A percentile compares a stretch with the other conserved stretches of the same genome.
These are phyloP conservation scores for Anguilla megastoma DNA, from an alignment of 2,797 vertebrate genomes.

Conservation along the genomic window DNA sequence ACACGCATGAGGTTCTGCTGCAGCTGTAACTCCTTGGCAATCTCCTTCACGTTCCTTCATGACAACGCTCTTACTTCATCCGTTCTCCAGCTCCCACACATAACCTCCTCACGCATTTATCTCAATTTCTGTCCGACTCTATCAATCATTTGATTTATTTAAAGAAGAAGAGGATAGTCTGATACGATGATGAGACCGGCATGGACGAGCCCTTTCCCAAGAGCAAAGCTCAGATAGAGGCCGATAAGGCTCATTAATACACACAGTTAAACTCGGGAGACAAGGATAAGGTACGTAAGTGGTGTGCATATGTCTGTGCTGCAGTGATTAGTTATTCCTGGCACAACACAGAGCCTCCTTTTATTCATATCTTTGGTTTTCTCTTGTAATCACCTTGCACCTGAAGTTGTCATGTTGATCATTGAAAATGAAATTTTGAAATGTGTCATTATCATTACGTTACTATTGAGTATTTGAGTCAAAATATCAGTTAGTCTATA, in stretches of 20 bases:
- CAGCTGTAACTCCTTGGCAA: background rate
- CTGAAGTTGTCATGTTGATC: background rate
- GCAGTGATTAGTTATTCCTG: background rate
- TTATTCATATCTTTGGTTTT: background rate
- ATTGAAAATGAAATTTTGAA: background rate
- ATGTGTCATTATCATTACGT: background rate
- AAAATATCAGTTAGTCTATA: too few species aligned
- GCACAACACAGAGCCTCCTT: background rate
- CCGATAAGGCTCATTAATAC: background rate
- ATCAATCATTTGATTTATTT: constrained; percentile 19
- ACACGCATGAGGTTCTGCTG: background rate
- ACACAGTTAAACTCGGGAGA: background rate
- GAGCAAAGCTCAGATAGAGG: constrained; percentile 19
- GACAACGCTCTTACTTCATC: background rate
- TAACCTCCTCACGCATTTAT: background rate
- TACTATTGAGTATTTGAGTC: background rate
- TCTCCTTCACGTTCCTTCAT: background rate
- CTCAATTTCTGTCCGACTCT: constrained; percentile 9
- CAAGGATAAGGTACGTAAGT: background rate
- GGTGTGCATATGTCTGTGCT: background rate
- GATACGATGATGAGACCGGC: background rate
- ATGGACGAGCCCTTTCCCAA: background rate
- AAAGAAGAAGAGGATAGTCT: constrained; percentile 10
- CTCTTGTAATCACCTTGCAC: background rate
- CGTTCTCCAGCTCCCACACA: background rate